Evolutionary conservation across 2,113 vertebrate genomes (phyloP).

Genomic region (Xenopus laevis): DNA sequence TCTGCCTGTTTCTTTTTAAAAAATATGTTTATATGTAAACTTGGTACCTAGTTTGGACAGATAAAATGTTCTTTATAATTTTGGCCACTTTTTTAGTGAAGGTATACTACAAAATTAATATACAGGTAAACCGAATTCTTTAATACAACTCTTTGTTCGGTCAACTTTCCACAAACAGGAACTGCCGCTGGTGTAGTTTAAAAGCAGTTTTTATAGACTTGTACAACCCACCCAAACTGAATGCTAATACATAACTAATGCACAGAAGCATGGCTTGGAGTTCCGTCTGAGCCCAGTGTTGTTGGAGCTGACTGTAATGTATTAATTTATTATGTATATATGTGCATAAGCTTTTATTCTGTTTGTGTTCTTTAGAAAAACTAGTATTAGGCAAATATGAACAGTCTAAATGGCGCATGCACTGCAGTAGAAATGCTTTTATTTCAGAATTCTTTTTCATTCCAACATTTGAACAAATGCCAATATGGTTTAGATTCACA

Average conservation of each 20-base stretch:
- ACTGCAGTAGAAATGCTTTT: too few relatives aligned
- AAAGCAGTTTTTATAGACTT: not conserved
- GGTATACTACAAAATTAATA: too few relatives aligned
- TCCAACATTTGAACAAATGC: too few relatives aligned
- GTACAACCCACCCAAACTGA: not conserved
- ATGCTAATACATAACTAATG: not conserved
- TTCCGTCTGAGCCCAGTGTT: not conserved
- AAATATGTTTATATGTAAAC: not conserved
- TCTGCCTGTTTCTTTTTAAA: not conserved
- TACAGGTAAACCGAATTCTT: not conserved
- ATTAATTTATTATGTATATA: too few relatives aligned
- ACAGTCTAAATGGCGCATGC: too few relatives aligned
- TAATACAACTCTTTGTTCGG: too few relatives aligned
- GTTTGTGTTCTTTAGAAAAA: too few relatives aligned
- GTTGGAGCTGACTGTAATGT: not conserved
- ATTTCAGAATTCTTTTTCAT: too few relatives aligned
- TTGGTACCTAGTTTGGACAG: not conserved
- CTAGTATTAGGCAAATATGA: too few relatives aligned
- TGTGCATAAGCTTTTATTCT: too few relatives aligned
- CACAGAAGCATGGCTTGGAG: conserved; percentile 10
- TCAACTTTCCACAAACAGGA: conserved; percentile 1
- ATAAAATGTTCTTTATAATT: not conserved
- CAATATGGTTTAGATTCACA: too few relatives aligned
- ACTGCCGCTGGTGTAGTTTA: conserved; percentile 17
- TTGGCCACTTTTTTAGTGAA: not conserved